Evolutionary conservation across 2,888 invertebrate species (phyloP), one percentile per base, ranked within the genome.

Genomic region (Plebejus argus): DNA sequence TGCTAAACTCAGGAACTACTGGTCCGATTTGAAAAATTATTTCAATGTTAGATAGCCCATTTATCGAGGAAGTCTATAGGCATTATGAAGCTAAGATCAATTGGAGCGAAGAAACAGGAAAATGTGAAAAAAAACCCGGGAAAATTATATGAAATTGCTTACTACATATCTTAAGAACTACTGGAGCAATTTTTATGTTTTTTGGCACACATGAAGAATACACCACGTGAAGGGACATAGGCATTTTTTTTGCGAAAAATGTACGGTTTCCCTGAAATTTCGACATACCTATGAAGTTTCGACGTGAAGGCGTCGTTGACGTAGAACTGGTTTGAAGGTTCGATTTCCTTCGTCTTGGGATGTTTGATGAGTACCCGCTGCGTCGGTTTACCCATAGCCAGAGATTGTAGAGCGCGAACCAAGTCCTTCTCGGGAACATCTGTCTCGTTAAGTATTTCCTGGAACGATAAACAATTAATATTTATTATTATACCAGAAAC

Each of bases 241-340:
- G 28, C 28, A 28, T 28, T 28, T 28, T 28, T 28, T 28, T 28
- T 28, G 39, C 8, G 33, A 56, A 56, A 28, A 49, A 53, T 28
- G 28, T 28, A 28, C 28, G 28, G 28, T 28, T 28, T 28, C 1
- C 28, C 28, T 28, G 39, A 7, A 39, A 39, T 39, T 39, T 61
- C 8, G 8, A 58, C 3, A 8, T 78, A 97, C 96, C 98, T 96
- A 94, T 99, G 98, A 87, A 99, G 95, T 95, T 99, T 99, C 81
- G 99, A 99, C 79, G 98, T 97, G 94, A 99, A 99, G 83, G 98
- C 97, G 90, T 99, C 99, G 90, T 99, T 99, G 77, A 99, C 99
- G 89, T 96, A 97, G 92, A 99, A 99, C 86, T 97, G 96, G 91
- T 98, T 98, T 78, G 96, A 95, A 75, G 98, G 96, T 90, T 99